phyloP scores from a whole-genome alignment of 2,797 vertebrate genomes.

The Rachycentron canadum region DNA sequence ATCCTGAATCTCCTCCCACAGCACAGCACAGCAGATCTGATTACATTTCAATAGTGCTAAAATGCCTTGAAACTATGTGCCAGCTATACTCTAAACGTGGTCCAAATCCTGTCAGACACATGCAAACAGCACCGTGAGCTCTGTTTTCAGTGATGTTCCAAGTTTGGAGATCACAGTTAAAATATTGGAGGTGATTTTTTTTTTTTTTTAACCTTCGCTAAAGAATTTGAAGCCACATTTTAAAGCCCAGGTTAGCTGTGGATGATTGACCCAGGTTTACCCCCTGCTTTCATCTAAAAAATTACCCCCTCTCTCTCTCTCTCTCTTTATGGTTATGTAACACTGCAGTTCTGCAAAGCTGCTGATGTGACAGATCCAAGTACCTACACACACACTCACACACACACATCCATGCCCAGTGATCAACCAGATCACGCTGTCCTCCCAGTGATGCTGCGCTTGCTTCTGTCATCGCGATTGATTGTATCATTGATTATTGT shows the following conservation, averaged over 20 bases:
- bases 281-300: slow-evolving; percentile 22
- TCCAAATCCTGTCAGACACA: slow-evolving; percentile 46
- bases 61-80: slow-evolving; percentile 42
- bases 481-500: slow-evolving; percentile 36
- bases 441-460: slow-evolving; percentile 46
- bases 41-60: slow-evolving; percentile 60
- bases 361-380: slow-evolving; percentile 82
- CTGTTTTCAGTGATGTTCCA: slow-evolving; percentile 7
- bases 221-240: slow-evolving; percentile 10
- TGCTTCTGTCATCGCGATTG: slow-evolving; percentile 44
- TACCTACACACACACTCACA: slow-evolving; percentile 49
- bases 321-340: slow-evolving; percentile 74
- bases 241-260: not conserved
- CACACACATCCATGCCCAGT: slow-evolving; percentile 29
- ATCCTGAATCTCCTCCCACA: slow-evolving; percentile 75
- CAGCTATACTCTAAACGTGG: slow-evolving; percentile 43
- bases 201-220: no score
- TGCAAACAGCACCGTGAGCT: slow-evolving; percentile 3
- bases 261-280: slow-evolving; percentile 34
- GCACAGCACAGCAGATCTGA: slow-evolving; percentile 60
- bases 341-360: slow-evolving; percentile 84
- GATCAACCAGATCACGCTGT: slow-evolving; percentile 56
- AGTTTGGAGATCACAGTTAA: slow-evolving; percentile 23
- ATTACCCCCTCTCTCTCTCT: slow-evolving; percentile 38
- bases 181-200: not conserved